Conservation (phyloP, 1,140 invertebrate genomes). For the Bradynema listronoti region DNA sequence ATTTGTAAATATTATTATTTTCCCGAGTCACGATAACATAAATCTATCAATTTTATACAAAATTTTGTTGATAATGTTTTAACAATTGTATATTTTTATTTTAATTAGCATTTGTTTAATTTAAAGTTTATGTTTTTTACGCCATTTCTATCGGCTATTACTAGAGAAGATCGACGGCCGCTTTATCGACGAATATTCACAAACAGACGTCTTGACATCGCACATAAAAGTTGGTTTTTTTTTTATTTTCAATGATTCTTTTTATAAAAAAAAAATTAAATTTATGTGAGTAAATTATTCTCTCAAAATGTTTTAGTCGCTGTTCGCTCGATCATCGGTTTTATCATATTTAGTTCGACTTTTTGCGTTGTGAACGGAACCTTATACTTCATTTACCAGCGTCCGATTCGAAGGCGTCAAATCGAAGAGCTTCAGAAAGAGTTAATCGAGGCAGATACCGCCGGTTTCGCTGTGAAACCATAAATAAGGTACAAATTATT, state of each 20-base stretch:
- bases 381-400: constrained; percentile 51
- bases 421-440: constrained; percentile 42
- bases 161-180: constrained; percentile 47
- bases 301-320: constrained; percentile 29
- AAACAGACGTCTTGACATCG: constrained; percentile 45
- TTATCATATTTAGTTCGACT: constrained; percentile 45
- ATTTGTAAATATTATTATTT: no score
- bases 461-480: constrained; percentile 31
- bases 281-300: constrained; percentile 1
- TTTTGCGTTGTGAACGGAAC: constrained; percentile 45
- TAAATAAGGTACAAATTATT: background rate
- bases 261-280: background rate
- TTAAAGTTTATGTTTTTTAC: constrained; percentile 43
- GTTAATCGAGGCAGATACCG: constrained; percentile 53
- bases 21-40: no score
- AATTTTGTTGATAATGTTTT: constrained; percentile 7
- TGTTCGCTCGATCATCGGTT: constrained; percentile 44
- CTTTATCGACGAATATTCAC: constrained; percentile 53
- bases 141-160: constrained; percentile 17
- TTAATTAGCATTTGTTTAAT: constrained; percentile 11
- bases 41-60: no score
- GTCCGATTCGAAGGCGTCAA: constrained; percentile 45
- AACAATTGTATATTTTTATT: background rate
- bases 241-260: constrained; percentile 11
- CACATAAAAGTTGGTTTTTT: constrained; percentile 40